These are phyloP conservation scores for Hecatera dysodea DNA, from an alignment of 2,888 invertebrate genomes.

Conservation along the genomic window DNA sequence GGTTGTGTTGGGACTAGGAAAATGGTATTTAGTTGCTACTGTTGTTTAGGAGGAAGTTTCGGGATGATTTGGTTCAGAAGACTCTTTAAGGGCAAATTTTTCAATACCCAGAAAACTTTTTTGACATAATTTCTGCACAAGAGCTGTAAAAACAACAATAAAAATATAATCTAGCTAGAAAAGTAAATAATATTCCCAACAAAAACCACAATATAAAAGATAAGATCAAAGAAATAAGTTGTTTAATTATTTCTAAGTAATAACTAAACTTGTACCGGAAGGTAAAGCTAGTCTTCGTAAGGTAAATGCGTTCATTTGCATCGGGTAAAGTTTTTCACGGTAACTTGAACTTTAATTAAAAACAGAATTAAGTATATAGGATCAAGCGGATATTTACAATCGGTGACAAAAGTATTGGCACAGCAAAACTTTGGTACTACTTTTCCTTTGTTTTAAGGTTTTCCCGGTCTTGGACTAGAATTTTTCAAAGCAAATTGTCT, in stretches of 20 bases:
- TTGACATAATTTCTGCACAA: background rate
- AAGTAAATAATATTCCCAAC: conserved; percentile 10
- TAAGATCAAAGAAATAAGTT: conserved; percentile 58
- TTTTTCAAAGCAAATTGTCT: conserved; percentile 2
- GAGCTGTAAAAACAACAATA: background rate
- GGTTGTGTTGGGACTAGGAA: conserved; percentile 9
- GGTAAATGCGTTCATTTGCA: conserved; percentile 80
- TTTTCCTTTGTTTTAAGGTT: conserved; percentile 19
- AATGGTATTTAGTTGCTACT: background rate
- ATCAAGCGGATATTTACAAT: conserved; percentile 73
- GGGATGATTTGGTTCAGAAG: background rate
- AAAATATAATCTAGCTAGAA: background rate
- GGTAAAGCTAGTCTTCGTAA: conserved; percentile 44
- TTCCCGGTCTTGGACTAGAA: conserved; percentile 8
- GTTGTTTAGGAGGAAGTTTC: background rate
- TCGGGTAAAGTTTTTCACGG: conserved; percentile 84
- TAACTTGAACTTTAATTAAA: conserved; percentile 88
- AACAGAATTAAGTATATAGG: conserved; percentile 77
- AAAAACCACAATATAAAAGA: conserved; percentile 38
- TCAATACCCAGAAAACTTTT: background rate
- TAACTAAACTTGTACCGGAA: conserved; percentile 53
- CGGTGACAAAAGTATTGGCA: conserved; percentile 52
- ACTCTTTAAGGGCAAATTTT: no score
- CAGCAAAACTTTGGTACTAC: conserved; percentile 22
- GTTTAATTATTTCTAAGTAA: conserved; percentile 61